Percentiles rank a stretch among this genome's conserved stretches.
Evolutionary conservation across 2,797 vertebrate genomes (phyloP).

Genomic region (Odontamblyopus rebecca): DNA sequence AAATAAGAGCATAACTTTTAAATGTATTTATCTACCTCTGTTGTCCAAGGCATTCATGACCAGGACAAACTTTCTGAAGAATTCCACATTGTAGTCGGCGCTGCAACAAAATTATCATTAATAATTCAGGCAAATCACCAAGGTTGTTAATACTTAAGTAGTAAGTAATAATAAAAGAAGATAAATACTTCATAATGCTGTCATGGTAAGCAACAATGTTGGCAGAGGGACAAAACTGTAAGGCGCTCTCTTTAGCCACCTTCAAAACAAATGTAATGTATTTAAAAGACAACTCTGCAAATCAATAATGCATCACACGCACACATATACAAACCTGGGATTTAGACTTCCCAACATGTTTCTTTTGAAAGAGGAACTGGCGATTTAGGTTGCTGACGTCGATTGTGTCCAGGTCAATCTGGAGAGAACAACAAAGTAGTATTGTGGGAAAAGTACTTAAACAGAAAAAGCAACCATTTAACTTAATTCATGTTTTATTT

Average conservation of each 20-base stretch:
- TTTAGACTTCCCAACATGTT: conserved; percentile 98
- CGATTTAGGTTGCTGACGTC: conserved; percentile 99
- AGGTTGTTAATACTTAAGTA: not conserved
- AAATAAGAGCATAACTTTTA: not conserved
- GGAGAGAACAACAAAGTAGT: conserved; percentile 25
- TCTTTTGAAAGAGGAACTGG: conserved; percentile 99
- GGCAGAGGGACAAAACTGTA: conserved; percentile 93
- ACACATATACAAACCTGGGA: conserved; percentile 83
- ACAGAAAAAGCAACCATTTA: not conserved
- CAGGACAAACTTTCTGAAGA: conserved; percentile 92
- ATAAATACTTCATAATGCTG: conserved; percentile 95
- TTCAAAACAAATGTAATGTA: conserved; percentile 55
- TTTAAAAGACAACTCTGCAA: not conserved
- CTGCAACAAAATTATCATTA: conserved; percentile 61
- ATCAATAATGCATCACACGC: not conserved
- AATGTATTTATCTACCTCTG: conserved; percentile 79
- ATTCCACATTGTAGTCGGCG: conserved; percentile 96
- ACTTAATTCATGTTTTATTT: not conserved
- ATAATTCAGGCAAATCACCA: not conserved
- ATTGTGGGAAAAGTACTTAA: not conserved
- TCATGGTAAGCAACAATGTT: conserved; percentile 95
- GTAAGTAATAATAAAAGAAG: not conserved
- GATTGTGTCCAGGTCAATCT: conserved; percentile 99
- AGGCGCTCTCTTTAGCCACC: conserved; percentile 97
- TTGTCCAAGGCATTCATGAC: conserved; percentile 99